These are phyloP conservation scores for Pachypeltis micranthus DNA, from an alignment of 1,140 invertebrate genomes.

Conservation along the genomic window DNA sequence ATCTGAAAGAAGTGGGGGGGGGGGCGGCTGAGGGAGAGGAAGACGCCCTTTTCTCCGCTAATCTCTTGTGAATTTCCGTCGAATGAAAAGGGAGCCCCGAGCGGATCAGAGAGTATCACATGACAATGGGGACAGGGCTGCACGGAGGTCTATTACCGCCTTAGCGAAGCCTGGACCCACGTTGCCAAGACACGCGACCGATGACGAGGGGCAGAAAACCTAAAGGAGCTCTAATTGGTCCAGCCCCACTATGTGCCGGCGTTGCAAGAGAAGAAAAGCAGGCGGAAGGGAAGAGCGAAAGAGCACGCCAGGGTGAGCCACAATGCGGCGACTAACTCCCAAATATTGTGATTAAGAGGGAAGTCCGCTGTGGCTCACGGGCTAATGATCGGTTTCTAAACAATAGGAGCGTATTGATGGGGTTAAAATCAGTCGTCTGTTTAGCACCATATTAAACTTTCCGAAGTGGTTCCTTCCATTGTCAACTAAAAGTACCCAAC, in stretches of 20 bases:
- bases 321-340: conserved; percentile 5
- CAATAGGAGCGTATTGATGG: neutral
- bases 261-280: neutral
- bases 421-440: neutral
- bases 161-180: neutral
- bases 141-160: neutral
- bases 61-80: conserved; percentile 1
- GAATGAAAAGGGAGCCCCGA: neutral
- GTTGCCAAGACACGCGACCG: neutral
- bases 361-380: neutral
- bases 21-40: too few relatives aligned
- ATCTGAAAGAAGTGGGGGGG: too few relatives aligned
- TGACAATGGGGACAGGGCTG: neutral
- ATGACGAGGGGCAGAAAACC: neutral
- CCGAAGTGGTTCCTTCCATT: neutral
- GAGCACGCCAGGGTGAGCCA: neutral
- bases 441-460: neutral
- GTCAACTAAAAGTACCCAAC: too few relatives aligned
- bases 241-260: neutral
- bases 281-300: neutral
- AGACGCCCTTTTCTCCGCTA: neutral
- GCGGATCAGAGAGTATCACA: neutral
- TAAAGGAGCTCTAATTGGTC: neutral
- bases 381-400: conserved; percentile 2
- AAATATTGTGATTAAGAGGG: conserved; percentile 1